Evolutionary conservation across 2,888 invertebrate genomes (phyloP).

Genomic region (Drosophila mercatorum): DNA sequence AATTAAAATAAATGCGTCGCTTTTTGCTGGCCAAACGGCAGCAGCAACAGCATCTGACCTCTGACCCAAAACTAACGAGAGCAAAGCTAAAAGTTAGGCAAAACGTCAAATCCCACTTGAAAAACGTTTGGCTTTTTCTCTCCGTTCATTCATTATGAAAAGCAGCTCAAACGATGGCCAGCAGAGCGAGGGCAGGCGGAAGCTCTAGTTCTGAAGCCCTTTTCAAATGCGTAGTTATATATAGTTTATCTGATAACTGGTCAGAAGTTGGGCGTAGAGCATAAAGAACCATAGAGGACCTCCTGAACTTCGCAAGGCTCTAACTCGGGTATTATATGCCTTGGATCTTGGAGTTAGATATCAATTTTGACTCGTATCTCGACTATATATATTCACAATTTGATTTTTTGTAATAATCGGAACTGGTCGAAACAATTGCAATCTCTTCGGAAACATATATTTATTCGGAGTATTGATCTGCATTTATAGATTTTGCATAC

Average conservation of each 20-base stretch:
- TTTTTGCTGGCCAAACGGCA: constrained; percentile 9
- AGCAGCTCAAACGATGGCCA: background rate
- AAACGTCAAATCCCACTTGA: constrained; percentile 24
- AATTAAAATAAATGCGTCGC: constrained; percentile 10
- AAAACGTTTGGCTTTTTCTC: constrained; percentile 14
- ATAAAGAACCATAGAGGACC: too few species aligned
- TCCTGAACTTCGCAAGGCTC: too few species aligned
- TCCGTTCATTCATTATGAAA: constrained; percentile 4
- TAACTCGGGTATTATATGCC: too few species aligned
- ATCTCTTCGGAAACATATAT: too few species aligned
- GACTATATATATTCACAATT: too few species aligned
- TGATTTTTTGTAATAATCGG: too few species aligned
- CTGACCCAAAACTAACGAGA: constrained; percentile 9
- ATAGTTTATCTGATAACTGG: background rate
- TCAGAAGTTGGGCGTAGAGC: background rate
- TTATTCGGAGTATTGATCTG: too few species aligned
- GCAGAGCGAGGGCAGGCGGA: background rate
- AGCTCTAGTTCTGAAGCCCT: background rate
- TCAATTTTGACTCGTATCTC: too few species aligned
- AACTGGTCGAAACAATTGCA: too few species aligned
- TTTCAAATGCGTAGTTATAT: background rate
- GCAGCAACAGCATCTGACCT: constrained; percentile 1
- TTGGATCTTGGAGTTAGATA: too few species aligned
- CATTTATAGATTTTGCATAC: too few species aligned
- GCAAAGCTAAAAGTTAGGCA: constrained; percentile 13